Base-by-base conservation (phyloP, 2,113 vertebrate species). In the Phalacrocorax pelagicus region DNA sequence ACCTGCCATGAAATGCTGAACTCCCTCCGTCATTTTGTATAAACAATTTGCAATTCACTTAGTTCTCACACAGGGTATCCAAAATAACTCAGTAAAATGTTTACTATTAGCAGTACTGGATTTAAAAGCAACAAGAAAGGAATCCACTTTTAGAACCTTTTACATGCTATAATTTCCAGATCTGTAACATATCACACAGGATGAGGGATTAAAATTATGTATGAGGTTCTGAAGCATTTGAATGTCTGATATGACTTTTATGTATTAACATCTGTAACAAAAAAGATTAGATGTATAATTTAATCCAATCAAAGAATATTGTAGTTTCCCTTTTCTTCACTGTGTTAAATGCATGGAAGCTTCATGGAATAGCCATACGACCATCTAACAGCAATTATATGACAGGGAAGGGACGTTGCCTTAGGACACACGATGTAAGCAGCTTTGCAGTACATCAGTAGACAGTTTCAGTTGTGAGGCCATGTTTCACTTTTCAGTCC, bases 231-330 rank as follows among this genome's bases (percentile, higher is more conserved):
- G n/a, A 38, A 38, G 38, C 44, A 88, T 86, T 85, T 47, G 38
- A 52, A 32, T 88, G 10, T 97, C 85, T 86, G 29, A 83, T 94
- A 95, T 42, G 88, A 73, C n/a, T 96, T 88, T 78, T 77, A 42
- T 83, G n/a, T 88, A 92, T n/a, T 92, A 75, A 94, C 69, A 75
- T 70, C 87, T 89, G 95, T 81, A 97, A 84, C 77, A 75, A 93
- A 91, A 86, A 86, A n/a, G 75, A 81, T 96, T 85, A 90, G 66
- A 44, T 77, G n/a, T 46, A 95, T 97, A 93, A 94, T 87, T 67
- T 91, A 96, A 97, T 95, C 74, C 67, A 86, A 69, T 86, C 72
- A 94, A 95, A 96, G 79, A 55, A 30, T 84, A 81, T 19, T 85
- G 30, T 38, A 61, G 34, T 40, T 86, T 92, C 23, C 57, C 17